Conservation (phyloP, 1,140 invertebrate genomes). For the Solenopsis invicta region DNA sequence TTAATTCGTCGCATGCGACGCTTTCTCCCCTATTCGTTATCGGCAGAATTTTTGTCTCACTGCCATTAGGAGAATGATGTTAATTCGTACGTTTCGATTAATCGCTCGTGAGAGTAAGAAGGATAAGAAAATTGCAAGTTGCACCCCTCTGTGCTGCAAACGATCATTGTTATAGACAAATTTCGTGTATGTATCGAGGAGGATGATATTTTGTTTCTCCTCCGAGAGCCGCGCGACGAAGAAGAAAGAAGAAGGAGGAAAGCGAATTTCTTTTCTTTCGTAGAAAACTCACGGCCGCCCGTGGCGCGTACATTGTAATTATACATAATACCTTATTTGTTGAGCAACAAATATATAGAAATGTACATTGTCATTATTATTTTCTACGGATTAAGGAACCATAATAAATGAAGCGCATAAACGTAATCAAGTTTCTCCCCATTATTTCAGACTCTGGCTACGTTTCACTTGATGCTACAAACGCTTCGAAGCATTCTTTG, state of each 20-base stretch:
- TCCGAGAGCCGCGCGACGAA: not conserved
- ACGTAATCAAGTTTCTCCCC: not conserved
- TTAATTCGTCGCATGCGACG: not conserved
- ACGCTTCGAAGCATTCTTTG: too few relatives aligned
- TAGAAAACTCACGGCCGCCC: conserved; percentile 30
- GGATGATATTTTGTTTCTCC: conserved; percentile 6
- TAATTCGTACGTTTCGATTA: conserved; percentile 68
- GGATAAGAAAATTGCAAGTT: conserved; percentile 55
- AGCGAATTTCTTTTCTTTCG: conserved; percentile 25
- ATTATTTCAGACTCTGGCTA: not conserved
- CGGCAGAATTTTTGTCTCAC: conserved; percentile 78
- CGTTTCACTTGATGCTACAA: too few relatives aligned
- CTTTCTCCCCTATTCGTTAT: conserved; percentile 48
- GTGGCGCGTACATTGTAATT: conserved; percentile 70
- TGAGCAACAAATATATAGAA: conserved; percentile 68
- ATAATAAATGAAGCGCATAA: conserved; percentile 80
- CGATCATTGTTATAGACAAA: conserved; percentile 58
- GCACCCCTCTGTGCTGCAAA: conserved; percentile 31
- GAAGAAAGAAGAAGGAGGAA: not conserved
- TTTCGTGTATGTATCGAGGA: conserved; percentile 47
- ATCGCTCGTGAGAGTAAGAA: conserved; percentile 64
- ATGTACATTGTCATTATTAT: conserved; percentile 81
- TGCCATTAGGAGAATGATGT: conserved; percentile 79
- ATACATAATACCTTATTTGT: conserved; percentile 70
- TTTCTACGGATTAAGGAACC: conserved; percentile 82